phyloP scores from a whole-genome alignment of 2,888 invertebrate genomes.

The Unio delphinus region DNA sequence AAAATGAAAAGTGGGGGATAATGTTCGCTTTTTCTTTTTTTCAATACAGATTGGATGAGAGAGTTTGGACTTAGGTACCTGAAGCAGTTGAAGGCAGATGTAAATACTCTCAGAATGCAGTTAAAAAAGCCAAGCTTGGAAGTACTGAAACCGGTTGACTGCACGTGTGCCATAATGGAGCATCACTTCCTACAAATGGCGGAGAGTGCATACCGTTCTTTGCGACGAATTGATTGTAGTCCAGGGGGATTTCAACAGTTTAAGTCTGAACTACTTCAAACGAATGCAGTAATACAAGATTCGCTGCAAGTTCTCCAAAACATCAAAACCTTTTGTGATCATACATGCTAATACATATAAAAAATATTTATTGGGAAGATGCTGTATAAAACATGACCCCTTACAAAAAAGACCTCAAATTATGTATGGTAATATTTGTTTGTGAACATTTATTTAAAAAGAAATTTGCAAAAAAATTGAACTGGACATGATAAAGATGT shows the following conservation, averaged over 20 bases:
- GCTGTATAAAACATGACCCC: too few relatives aligned
- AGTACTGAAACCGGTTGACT: slow-evolving; percentile 32
- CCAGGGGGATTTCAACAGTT: slow-evolving; percentile 50
- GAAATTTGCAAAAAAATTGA: too few relatives aligned
- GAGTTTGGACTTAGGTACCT: slow-evolving; percentile 38
- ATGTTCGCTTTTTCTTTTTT: neutral
- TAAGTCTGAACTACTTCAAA: slow-evolving; percentile 46
- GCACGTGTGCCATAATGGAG: slow-evolving; percentile 55
- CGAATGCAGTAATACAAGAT: slow-evolving; percentile 47
- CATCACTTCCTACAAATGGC: slow-evolving; percentile 54
- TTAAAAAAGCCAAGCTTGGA: slow-evolving; percentile 25
- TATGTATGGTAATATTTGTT: too few relatives aligned
- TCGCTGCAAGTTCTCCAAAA: slow-evolving; percentile 46
- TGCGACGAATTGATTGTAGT: slow-evolving; percentile 42
- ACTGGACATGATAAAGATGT: too few relatives aligned
- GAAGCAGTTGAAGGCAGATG: slow-evolving; percentile 36
- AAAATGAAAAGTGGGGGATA: neutral
- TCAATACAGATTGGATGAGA: slow-evolving; percentile 32
- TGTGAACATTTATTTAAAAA: too few relatives aligned
- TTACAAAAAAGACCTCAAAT: too few relatives aligned
- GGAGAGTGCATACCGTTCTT: slow-evolving; percentile 48
- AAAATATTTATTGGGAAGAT: too few relatives aligned
- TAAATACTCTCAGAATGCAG: slow-evolving; percentile 27
- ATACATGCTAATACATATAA: slow-evolving; percentile 5
- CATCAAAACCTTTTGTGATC: slow-evolving; percentile 49